Base-by-base conservation (phyloP, 2,113 vertebrate species). In the Physeter macrocephalus region DNA sequence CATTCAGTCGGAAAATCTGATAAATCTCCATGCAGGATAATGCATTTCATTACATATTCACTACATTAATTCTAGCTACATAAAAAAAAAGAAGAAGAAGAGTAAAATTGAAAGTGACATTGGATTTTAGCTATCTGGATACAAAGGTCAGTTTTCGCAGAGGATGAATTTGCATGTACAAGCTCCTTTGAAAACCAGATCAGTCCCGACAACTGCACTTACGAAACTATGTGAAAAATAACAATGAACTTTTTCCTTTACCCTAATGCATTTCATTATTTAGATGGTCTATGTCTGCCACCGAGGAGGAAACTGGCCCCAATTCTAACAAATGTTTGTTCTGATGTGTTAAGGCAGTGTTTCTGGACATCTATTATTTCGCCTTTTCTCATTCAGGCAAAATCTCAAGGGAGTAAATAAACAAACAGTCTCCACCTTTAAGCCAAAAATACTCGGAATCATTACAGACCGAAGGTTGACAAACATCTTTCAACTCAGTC, bases 1-100 rank as follows among this genome's bases (percentile, higher is more conserved):
- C 99, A 99, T 99, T 99, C 99, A 99, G 97, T 99, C 98, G 98
- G 99, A 98, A 99, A 99, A 99, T 99, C 99, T 99, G 99, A 99
- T 98, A 98, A 99, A 98, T 98, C 98, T 98, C 98, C 98, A 97
- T 98, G 98, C 97, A 98, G 98, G 98, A 98, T 99, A 99, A 99
- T 99, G 99, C 99, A 99, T 99, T 99, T 99, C 99, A 99, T 99
- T 99, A 99, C 98, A 98, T 99, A 98, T 99, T 98, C 98, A 98
- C 98, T 98, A 98, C 98, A 98, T 99, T 99, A 98, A 99, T 99
- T 98, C 98, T 97, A 97, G 97, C 97, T 98, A 97, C 97, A 98
- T 97, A 98, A 98, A 96, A 85, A 97, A 80, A 93, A 97, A 95
- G 34, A 83, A 57, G 52, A 89, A 96, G 93, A 97, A 97, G 89